Conservation (phyloP, 2,797 vertebrate species). For the Bufotes viridis region DNA sequence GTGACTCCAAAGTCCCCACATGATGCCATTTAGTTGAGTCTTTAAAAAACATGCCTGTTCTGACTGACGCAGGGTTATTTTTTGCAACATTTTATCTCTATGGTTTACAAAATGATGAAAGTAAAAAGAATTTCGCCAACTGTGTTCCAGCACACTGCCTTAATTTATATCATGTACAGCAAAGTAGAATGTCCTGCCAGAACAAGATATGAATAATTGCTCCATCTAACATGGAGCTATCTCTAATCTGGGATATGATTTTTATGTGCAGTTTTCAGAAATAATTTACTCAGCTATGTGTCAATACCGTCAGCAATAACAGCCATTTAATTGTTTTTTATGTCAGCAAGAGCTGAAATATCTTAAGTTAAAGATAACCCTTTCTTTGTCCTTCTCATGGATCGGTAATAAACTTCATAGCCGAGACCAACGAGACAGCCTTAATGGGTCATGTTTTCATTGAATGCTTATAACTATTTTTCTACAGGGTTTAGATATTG, state of each 20-base stretch:
- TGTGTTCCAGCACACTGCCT: not conserved
- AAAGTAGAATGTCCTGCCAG: constrained; percentile 35
- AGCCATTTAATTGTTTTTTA: constrained; percentile 57
- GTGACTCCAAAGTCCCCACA: not conserved
- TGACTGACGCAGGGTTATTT: not conserved
- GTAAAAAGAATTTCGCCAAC: constrained; percentile 12
- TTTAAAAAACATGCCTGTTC: not conserved
- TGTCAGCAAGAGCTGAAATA: constrained; percentile 57
- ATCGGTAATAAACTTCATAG: constrained; percentile 56
- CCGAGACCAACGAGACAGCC: constrained; percentile 50
- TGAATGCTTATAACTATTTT: constrained; percentile 47
- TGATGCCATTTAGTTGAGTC: not conserved
- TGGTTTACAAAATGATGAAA: constrained; percentile 26
- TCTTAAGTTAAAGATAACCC: constrained; percentile 58
- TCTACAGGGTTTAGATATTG: constrained; percentile 54
- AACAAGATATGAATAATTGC: constrained; percentile 37
- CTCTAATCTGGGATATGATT: constrained; percentile 52
- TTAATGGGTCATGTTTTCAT: constrained; percentile 60
- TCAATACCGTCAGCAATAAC: constrained; percentile 53
- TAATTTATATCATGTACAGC: constrained; percentile 31
- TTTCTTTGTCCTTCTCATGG: constrained; percentile 52
- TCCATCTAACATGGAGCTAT: constrained; percentile 12
- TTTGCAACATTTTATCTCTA: constrained; percentile 12
- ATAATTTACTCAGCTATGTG: constrained; percentile 53
- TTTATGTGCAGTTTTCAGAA: constrained; percentile 57